These are phyloP conservation scores for Suricata suricatta DNA, from an alignment of 2,113 vertebrate genomes.

Conservation along the genomic window DNA sequence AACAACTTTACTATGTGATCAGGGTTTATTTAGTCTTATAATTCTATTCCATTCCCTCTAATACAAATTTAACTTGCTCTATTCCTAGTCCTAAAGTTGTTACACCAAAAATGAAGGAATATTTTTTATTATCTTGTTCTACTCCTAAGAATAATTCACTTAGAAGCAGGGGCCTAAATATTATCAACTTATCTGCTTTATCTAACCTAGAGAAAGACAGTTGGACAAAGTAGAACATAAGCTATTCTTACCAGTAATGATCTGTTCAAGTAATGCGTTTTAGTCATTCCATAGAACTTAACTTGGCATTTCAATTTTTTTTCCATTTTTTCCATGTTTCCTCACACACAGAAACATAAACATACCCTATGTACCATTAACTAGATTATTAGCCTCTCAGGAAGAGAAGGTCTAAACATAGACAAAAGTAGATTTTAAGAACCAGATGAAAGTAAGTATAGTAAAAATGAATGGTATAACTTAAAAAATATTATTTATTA, in stretches of 20 bases:
- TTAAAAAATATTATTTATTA: too few relatives aligned
- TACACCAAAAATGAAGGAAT: not conserved
- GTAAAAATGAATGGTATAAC: not conserved
- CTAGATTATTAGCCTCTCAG: not conserved
- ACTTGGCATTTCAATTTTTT: not conserved
- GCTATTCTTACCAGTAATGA: not conserved
- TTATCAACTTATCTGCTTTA: not conserved
- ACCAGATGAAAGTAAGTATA: not conserved
- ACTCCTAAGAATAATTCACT: slow-evolving; percentile 17
- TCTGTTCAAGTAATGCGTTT: not conserved
- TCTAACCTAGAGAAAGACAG: not conserved
- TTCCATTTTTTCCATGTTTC: not conserved
- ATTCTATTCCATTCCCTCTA: not conserved
- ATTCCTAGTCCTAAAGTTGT: slow-evolving; percentile 4
- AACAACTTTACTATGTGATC: not conserved
- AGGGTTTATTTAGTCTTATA: not conserved
- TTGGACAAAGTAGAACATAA: not conserved
- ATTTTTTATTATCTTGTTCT: slow-evolving; percentile 36
- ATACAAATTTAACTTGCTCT: not conserved
- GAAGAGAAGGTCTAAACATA: not conserved
- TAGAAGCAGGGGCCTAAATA: slow-evolving; percentile 8
- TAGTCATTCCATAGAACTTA: not conserved
- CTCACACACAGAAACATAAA: not conserved
- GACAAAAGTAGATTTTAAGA: not conserved
- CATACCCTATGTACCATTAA: not conserved